Conservation (phyloP, 2,113 vertebrate species). For the Scalopus aquaticus region DNA sequence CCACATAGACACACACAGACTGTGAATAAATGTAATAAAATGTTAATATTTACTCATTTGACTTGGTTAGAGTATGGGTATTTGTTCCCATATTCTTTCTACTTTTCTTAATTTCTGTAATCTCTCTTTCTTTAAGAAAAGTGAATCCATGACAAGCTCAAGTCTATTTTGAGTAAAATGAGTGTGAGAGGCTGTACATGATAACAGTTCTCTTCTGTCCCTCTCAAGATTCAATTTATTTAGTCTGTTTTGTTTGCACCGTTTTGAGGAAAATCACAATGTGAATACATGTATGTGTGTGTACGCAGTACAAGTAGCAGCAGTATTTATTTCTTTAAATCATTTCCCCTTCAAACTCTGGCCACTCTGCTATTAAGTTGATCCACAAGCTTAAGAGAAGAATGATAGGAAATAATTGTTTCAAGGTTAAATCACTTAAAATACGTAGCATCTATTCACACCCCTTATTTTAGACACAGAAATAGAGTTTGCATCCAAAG, state of each 20-base stretch:
- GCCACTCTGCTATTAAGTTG: conserved; percentile 43
- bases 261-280: conserved; percentile 40
- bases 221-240: conserved; percentile 37
- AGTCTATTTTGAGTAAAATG: conserved; percentile 8
- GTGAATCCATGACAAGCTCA: background rate
- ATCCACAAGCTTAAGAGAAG: conserved; percentile 36
- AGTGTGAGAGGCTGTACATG: background rate
- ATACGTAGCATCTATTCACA: background rate
- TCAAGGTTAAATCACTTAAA: conserved; percentile 37
- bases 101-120: conserved; percentile 22
- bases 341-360: background rate
- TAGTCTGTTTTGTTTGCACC: conserved; percentile 20
- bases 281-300: background rate
- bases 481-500: background rate
- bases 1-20: background rate
- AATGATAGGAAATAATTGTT: conserved; percentile 37
- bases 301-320: background rate
- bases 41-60: background rate
- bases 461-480: background rate
- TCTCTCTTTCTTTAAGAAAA: conserved; percentile 13
- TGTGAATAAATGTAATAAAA: background rate
- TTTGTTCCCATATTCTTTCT: background rate
- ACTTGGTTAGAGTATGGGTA: background rate
- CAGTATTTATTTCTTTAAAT: conserved; percentile 30
- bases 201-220: background rate